Evolutionary conservation across 64 coral and sea anemone species (phyloP), one percentile per base, ranked within the genome.

Genomic region (Actinia equina): DNA sequence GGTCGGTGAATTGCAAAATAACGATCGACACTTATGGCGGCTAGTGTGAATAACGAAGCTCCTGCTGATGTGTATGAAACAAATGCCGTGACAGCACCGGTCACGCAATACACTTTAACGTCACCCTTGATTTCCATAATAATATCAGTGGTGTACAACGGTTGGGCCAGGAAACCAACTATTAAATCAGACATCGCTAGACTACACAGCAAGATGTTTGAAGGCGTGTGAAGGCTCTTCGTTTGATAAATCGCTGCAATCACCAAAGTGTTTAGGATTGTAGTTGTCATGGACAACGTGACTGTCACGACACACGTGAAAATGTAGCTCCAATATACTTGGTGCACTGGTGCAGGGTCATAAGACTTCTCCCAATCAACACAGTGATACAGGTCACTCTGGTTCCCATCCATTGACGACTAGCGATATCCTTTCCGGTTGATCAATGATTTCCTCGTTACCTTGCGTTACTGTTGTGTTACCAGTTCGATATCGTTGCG

Each of bases 11-110:
- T 88, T 11, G 87, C 70, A 45, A 88, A 62, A 43, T 8, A 77
- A 4, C 87, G 87, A 44, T 88, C 87, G 17, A 88, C 74, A 52
- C 87, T 88, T 8, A 88, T 88, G 7, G 87, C 87, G 18, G 87
- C 77, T 20, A 88, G 26, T 7, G 87, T 88, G 26, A 79, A 88
- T 30, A 88, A 52, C 2, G 71, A 77, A 1, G 52, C 76, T 52
- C 77, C 77, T 41, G 87, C 71, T 20, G 64, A n/a, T 42, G 70
- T 79, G 7, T 79, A 79, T 4, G 70, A 77, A 14, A 88, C 52
- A 12, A 88, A 53, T 9, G 70, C 44, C 26, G 71, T 57, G 52
- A 80, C 52, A 81, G 77, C 70, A 43, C 87, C 71, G 15, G 87
- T 88, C 70, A 88, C 53, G 55, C 87, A 88, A 79, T 79, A 88